Base-by-base conservation (phyloP, 2,888 invertebrate genomes). In the Lithophane ornitopus region DNA sequence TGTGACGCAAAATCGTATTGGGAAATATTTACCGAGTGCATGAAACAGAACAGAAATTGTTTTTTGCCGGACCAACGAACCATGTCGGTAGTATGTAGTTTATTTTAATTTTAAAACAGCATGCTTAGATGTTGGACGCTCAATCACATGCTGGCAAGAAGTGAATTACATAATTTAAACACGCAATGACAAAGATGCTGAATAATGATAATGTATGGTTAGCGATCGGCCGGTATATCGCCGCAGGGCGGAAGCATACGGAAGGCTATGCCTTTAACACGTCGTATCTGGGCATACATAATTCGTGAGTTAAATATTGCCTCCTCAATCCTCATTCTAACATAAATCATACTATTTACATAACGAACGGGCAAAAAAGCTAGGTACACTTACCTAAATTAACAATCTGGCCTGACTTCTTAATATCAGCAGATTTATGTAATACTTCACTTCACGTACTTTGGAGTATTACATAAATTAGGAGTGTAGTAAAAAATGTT, bases 111-210 rank as follows among this genome's bases (percentile, higher is more conserved):
- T 77, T 82, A 68, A 61, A 82, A 34, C 59, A 65, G 11, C 59
- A 34, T 73, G 66, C 49, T 78, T 56, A 52, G 49, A 49, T 63
- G 46, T 67, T 73, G 67, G 62, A 46, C 66, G 62, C 34, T 73
- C 52, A 22, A 69, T 81, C 41, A 56, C 68, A 75, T 80, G 76
- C 87, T 73, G 72, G 70, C 81, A 83, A 78, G 74, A 85, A 85
- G 49, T 77, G 67, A 81, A 87, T 87, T 85, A 83, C 71, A 87
- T 86, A 85, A 86, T 85, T 75, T 67, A 74, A 69, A 75, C 78
- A 82, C 80, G 84, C 79, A 74, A 87, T 74, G 76, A 81, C 81
- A 87, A 74, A 86, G 76, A 85, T 78, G 80, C 73, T 84, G 86
- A 82, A 82, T 82, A 87, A 85, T 75, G 74, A 75, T 70, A 62